Evolutionary conservation across 2,113 vertebrate species (phyloP).

Genomic region (Oncorhynchus gorbuscha): DNA sequence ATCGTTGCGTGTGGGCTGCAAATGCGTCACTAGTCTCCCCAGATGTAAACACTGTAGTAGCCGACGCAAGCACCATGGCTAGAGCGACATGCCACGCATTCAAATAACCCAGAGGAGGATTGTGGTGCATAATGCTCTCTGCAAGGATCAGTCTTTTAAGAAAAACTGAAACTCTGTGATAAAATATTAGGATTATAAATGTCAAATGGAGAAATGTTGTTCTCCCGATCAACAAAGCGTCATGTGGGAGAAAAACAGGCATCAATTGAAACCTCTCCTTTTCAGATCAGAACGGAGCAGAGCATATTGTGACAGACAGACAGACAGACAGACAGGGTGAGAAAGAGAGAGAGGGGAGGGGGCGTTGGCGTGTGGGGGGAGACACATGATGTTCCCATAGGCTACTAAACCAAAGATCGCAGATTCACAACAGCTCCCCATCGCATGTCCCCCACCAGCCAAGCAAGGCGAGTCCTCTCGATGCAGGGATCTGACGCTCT

Average conservation of each 20-base stretch:
- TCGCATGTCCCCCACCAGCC: neutral
- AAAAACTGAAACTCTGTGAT: neutral
- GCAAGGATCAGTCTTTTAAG: neutral
- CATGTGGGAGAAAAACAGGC: constrained; percentile 4
- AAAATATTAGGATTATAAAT: constrained; percentile 7
- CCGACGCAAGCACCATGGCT: constrained; percentile 38
- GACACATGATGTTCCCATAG: constrained; percentile 27
- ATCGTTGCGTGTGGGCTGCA: neutral
- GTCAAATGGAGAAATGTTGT: neutral
- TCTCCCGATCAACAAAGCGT: neutral
- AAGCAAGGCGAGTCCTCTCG: neutral
- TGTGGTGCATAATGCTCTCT: neutral
- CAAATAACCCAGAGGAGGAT: constrained; percentile 8
- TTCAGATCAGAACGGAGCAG: constrained; percentile 20
- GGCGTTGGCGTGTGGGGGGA: neutral
- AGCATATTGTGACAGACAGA: constrained; percentile 9
- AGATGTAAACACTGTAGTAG: constrained; percentile 57
- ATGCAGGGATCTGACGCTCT: neutral
- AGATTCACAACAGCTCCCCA: neutral
- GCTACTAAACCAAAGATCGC: neutral
- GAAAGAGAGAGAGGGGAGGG: neutral
- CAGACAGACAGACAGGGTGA: neutral
- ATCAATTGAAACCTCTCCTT: constrained; percentile 33
- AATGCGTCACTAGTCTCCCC: constrained; percentile 36
- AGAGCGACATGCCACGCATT: constrained; percentile 43